Conservation (phyloP, 1,140 invertebrate genomes). For the Euura saliciscinereae region DNA sequence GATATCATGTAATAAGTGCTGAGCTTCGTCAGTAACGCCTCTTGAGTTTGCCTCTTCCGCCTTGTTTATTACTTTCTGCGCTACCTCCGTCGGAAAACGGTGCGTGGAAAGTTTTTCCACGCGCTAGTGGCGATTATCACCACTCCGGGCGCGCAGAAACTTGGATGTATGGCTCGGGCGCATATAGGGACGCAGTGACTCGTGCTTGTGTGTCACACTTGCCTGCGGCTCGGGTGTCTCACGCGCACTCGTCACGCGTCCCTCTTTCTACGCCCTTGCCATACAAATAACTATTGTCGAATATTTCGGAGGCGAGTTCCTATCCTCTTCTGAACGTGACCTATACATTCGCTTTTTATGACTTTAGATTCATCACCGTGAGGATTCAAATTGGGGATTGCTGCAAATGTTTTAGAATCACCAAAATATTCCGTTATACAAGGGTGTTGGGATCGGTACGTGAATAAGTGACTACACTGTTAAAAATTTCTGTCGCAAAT, state of each 20-base stretch:
- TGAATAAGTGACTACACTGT: conserved; percentile 2
- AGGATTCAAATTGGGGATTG: conserved; percentile 15
- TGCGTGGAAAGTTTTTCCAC: too few relatives aligned
- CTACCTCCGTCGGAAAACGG: too few relatives aligned
- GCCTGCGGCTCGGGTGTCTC: too few relatives aligned
- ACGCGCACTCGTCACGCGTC: too few relatives aligned
- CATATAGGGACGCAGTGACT: too few relatives aligned
- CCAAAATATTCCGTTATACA: conserved; percentile 10
- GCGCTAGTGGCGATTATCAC: too few relatives aligned
- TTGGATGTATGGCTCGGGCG: too few relatives aligned
- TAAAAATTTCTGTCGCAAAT: too few relatives aligned
- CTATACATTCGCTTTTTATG: conserved; percentile 22
- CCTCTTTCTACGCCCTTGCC: too few relatives aligned
- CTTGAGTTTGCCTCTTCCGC: conserved; percentile 22
- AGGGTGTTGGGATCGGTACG: neutral
- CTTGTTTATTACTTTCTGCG: conserved; percentile 8
- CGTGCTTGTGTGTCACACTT: too few relatives aligned
- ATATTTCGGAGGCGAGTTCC: conserved; percentile 23
- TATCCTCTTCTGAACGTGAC: conserved; percentile 23
- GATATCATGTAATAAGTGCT: conserved; percentile 27
- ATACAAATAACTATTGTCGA: too few relatives aligned
- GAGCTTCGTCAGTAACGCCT: conserved; percentile 19
- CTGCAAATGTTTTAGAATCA: conserved; percentile 20
- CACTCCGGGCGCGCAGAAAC: too few relatives aligned
- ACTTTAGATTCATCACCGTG: conserved; percentile 17